Evolutionary conservation across 2,888 invertebrate genomes (phyloP), one percentile per base, ranked within the genome.

Genomic region (Eretmocerus hayati): DNA sequence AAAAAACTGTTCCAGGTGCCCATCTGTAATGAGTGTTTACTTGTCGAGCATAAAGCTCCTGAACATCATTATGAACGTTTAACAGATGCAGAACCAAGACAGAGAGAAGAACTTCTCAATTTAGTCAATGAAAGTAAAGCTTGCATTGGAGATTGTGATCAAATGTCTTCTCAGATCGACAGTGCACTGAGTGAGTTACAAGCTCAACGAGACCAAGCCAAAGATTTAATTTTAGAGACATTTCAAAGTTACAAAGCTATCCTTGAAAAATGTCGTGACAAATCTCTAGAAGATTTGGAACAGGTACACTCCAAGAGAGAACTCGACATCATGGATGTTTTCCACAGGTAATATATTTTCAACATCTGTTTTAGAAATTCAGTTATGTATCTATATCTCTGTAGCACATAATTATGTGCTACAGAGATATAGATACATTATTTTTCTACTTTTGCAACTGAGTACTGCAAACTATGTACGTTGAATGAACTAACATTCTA

Each of bases 321-420:
- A 71, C 76, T 93, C 32, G 85, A 87, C 69, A 85, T 93, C 30
- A 93, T 93, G 91, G 91, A 92, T 66, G 77, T 87, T 53, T 83
- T 86, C 64, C 86, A 88, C 64, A 82, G 67, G 73, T 73, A 59
- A 18, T 32, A n/a, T 21, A 22, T 16, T 44, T 22, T 39, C 36
- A n/a, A 43, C 32, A 40, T n/a, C 13, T 8, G 15, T 15, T 8
- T 23, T 35, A 38, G 42, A 36, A 46, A 16, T 6, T 15, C 33
- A 36, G 11, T 20, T 9, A 16, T 5, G 5, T 9, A 26, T 26
- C 6, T 26, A 26, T 26, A n/a, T n/a, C n/a, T n/a, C n/a, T n/a
- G n/a, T n/a, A n/a, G n/a, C n/a, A n/a, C n/a, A n/a, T 46, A 32
- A 3, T 19, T 4, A 26, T 23, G 8, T 21, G n/a, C n/a, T n/a